Conservation (phyloP, 2,888 invertebrate genomes). For the Sepiola atlantica region DNA sequence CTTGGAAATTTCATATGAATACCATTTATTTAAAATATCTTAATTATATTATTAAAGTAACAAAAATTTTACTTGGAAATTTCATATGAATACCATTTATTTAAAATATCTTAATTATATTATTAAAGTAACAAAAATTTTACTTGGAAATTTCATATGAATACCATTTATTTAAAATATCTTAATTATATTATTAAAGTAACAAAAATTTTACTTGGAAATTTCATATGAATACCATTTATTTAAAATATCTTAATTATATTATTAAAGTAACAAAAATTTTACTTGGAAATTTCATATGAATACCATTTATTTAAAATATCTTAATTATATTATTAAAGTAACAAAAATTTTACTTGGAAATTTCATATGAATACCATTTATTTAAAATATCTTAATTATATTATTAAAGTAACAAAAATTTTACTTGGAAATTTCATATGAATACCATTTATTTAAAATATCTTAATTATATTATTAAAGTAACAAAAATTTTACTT, state of each 20-base stretch:
- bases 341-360: not conserved
- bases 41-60: not conserved
- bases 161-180: not conserved
- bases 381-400: not conserved
- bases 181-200: not conserved
- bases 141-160: not conserved
- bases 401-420: not conserved
- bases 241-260: not conserved
- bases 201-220: not conserved
- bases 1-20: not conserved
- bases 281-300: not conserved
- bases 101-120: not conserved
- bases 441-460: not conserved
- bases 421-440: not conserved
- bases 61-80: not conserved
- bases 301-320: not conserved
- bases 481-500: not conserved
- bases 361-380: not conserved
- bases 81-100: not conserved
- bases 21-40: not conserved
- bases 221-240: not conserved
- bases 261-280: not conserved
- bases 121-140: not conserved
- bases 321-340: not conserved
- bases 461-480: not conserved